Conservation (phyloP, 2,888 invertebrate genomes). For the Dichetophora obliterata region DNA sequence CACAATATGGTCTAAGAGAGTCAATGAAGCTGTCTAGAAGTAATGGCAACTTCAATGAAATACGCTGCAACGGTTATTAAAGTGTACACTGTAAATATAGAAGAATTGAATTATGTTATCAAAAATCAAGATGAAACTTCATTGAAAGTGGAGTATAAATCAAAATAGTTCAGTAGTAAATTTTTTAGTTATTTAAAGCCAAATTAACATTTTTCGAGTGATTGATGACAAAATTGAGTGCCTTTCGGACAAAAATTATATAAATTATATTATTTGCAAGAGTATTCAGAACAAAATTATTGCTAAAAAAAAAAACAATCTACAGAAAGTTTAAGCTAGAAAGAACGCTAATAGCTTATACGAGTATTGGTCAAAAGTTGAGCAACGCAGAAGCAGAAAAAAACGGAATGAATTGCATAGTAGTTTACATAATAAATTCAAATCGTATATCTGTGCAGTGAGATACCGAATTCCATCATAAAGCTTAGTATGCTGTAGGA, state of each 20-base stretch:
- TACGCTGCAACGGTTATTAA: constrained; percentile 61
- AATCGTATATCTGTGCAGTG: no score
- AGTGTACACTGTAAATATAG: constrained; percentile 1
- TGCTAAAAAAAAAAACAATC: no score
- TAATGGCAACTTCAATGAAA: constrained; percentile 54
- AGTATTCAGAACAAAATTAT: constrained; percentile 17
- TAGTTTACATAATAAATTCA: no score
- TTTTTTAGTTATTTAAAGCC: background rate
- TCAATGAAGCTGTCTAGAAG: constrained; percentile 4
- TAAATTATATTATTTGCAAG: background rate
- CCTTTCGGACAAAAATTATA: constrained; percentile 37
- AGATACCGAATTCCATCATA: no score
- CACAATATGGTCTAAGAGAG: constrained; percentile 48
- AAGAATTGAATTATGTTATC: background rate
- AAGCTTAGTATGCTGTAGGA: no score
- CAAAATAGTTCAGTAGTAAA: background rate
- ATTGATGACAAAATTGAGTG: constrained; percentile 25
- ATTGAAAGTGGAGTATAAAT: background rate
- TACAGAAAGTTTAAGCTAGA: no score
- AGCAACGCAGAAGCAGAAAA: no score
- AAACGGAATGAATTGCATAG: no score
- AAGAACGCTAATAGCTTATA: no score
- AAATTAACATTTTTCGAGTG: background rate
- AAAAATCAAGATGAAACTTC: background rate
- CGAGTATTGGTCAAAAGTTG: no score